A percentile compares a stretch with the other conserved stretches of the same genome.
Evolutionary conservation across 2,113 vertebrate species (phyloP).

Genomic region (Anhinga rufa): DNA sequence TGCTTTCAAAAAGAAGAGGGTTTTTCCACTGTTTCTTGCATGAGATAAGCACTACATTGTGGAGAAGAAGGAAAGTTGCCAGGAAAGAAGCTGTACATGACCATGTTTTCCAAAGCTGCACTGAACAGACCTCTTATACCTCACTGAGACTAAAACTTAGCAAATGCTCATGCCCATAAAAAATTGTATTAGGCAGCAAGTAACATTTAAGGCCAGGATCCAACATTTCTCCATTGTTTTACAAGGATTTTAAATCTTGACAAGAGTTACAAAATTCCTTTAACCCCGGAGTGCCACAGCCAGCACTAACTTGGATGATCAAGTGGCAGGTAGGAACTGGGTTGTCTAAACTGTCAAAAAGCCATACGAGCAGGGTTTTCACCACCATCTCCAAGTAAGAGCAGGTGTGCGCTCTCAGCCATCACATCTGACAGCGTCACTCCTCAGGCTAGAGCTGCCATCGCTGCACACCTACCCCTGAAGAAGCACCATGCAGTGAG

Average conservation of each 20-base stretch:
- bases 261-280: not conserved
- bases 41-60: not conserved
- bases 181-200: conserved; percentile 36
- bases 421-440: not conserved
- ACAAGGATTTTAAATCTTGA: not conserved
- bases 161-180: not conserved
- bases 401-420: not conserved
- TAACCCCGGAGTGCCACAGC: not conserved
- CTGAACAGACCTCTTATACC: conserved; percentile 1
- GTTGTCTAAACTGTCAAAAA: not conserved
- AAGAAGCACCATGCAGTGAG: not conserved
- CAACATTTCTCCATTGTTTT: not conserved
- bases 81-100: conserved; percentile 9
- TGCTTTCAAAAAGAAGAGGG: not conserved
- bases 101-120: conserved; percentile 25
- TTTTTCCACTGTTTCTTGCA: not conserved
- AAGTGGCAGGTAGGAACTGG: not conserved
- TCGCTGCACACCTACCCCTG: not conserved
- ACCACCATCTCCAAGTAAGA: not conserved
- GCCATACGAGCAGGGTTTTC: not conserved
- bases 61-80: not conserved
- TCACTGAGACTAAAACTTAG: conserved; percentile 52
- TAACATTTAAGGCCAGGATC: conserved; percentile 2
- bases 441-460: not conserved
- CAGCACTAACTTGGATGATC: not conserved